Evolutionary conservation across 2,888 invertebrate genomes (phyloP).

Genomic region (Microplitis manilae): DNA sequence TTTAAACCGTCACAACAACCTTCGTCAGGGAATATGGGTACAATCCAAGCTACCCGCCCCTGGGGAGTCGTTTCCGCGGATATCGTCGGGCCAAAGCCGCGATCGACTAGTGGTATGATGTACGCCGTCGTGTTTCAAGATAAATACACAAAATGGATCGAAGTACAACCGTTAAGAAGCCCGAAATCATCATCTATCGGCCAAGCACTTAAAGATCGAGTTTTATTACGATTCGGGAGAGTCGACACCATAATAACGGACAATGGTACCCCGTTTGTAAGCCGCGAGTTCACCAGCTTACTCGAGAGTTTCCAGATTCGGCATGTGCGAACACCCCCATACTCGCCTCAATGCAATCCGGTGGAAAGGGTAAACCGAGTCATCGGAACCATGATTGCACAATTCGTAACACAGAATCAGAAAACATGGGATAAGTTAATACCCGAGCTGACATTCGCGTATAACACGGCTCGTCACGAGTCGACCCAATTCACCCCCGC

Average conservation of each 20-base stretch:
- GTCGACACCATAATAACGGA: constrained; percentile 48
- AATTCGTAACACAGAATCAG: constrained; percentile 9
- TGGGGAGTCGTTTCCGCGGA: not conserved
- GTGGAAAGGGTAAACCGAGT: constrained; percentile 45
- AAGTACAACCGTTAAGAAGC: constrained; percentile 17
- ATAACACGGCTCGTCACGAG: constrained; percentile 54
- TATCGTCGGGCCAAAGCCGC: not conserved
- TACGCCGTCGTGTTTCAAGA: constrained; percentile 48
- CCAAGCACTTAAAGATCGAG: not conserved
- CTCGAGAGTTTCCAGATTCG: not conserved
- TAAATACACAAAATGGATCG: constrained; percentile 29
- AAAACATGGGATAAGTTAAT: constrained; percentile 52
- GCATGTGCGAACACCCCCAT: not conserved
- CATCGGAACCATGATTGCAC: constrained; percentile 44
- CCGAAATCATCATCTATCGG: too few species aligned
- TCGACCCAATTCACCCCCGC: constrained; percentile 56
- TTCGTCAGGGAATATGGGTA: constrained; percentile 33
- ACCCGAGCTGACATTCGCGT: constrained; percentile 54
- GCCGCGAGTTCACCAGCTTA: constrained; percentile 20
- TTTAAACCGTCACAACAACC: constrained; percentile 35
- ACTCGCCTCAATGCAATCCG: constrained; percentile 16
- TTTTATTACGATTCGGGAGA: constrained; percentile 51
- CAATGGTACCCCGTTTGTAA: constrained; percentile 45
- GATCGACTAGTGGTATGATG: not conserved
- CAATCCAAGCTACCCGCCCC: not conserved